phyloP scores from a whole-genome alignment of 2,797 vertebrate genomes.

The Tragopan temminckii region DNA sequence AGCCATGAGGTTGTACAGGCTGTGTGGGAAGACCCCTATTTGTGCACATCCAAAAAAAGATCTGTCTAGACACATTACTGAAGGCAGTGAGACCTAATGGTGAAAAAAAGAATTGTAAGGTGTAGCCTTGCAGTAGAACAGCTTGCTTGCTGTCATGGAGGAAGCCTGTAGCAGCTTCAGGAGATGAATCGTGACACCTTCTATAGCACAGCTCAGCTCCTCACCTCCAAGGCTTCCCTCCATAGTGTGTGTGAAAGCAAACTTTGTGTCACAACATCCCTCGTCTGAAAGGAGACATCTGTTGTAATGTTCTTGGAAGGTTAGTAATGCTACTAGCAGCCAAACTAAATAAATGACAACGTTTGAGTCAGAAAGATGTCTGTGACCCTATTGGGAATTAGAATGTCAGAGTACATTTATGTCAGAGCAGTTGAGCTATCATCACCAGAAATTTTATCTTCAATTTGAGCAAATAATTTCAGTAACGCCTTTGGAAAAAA shows the following conservation, averaged over 20 bases:
- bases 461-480: not conserved
- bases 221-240: not conserved
- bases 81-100: not conserved
- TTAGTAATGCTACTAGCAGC: not conserved
- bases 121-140: not conserved
- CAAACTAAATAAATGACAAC: not conserved
- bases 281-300: slow-evolving; percentile 16
- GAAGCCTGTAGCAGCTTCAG: not conserved
- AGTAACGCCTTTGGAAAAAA: not conserved
- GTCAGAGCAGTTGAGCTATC: not conserved
- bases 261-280: slow-evolving; percentile 11
- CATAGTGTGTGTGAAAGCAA: not conserved
- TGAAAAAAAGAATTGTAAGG: not conserved
- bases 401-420: not conserved
- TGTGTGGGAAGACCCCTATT: not conserved
- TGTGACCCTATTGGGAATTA: slow-evolving; percentile 9
- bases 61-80: not conserved
- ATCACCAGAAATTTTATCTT: not conserved
- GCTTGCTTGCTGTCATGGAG: not conserved
- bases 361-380: not conserved
- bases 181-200: not conserved
- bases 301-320: not conserved
- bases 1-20: not conserved
- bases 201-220: not conserved
- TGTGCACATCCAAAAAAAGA: not conserved